Percentiles rank a stretch among this genome's conserved stretches.
Evolutionary conservation across 2,797 vertebrate genomes (phyloP).

Genomic region (Vultur gryphus): DNA sequence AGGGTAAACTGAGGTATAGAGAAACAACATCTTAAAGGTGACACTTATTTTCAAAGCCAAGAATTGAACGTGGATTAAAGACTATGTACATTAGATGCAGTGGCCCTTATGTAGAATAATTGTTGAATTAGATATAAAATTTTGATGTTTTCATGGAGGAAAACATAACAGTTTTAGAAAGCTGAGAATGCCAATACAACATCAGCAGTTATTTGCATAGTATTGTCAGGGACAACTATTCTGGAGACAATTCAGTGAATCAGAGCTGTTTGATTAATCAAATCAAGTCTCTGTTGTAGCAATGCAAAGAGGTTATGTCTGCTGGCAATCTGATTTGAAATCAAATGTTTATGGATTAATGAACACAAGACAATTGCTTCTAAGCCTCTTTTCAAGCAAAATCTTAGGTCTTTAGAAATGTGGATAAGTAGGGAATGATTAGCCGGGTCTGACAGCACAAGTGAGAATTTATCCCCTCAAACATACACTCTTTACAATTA

Average conservation of each 20-base stretch:
- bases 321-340: constrained; percentile 67
- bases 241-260: constrained; percentile 63
- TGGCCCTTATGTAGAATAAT: background rate
- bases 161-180: constrained; percentile 17
- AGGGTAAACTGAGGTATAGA: background rate
- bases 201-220: constrained; percentile 32
- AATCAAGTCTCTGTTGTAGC: constrained; percentile 68
- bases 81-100: background rate
- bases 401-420: constrained; percentile 41
- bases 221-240: constrained; percentile 45
- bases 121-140: background rate
- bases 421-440: constrained; percentile 47
- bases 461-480: constrained; percentile 6
- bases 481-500: background rate
- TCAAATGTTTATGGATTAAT: constrained; percentile 66
- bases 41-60: background rate
- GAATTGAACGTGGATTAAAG: background rate
- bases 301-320: constrained; percentile 65
- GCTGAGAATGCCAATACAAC: background rate
- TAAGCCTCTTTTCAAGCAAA: constrained; percentile 55
- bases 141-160: background rate
- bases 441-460: constrained; percentile 4
- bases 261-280: constrained; percentile 72
- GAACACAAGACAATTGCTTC: constrained; percentile 56
- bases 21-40: background rate